Base-by-base conservation (phyloP, 2,797 vertebrate species). In the Sparidentex hasta region DNA sequence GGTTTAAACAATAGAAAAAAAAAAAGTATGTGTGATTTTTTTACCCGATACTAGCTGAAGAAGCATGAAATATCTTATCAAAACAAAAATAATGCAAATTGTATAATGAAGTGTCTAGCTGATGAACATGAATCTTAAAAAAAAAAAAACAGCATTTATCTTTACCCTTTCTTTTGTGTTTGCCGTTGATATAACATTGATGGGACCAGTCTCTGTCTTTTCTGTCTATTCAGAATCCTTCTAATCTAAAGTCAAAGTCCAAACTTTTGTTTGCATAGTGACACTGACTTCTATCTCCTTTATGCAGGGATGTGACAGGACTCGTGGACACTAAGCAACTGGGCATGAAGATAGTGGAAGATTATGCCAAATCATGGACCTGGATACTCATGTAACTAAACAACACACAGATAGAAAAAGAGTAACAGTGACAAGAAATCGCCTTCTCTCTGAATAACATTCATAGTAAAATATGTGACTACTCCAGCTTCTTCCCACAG, bases 291-390 rank as follows among this genome's bases (percentile, higher is more conserved):
- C 5, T 46, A 5, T 63, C 6, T 55, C 3, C 33, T 51, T 14
- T 11, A 2, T 59, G 13, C 82, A 92, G 91, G 13, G 64, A 78
- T 16, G 76, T 91, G 48, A 83, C 77, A 25, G 77, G 69, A 41
- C 80, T 87, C 0, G 23, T 81, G 71, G 89, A 90, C 74, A 76
- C 88, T 1, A 88, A 81, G 63, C 81, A 91, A 11, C 43, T 90
- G 46, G 76, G 79, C 41, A 16, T 87, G 61, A 91, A 89, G 88
- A 85, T 92, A 20, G 65, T 87, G 18, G 89, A 91, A 38, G 91
- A 92, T 65, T 90, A 83, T 18, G 58, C 81, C 57, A 86, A 87
- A 38, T 89, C 91, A 5, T 92, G 91, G 91, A 1, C 61, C 20
- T 91, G 89, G 89, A 92, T 90, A 44, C 62, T 91, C 7, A 69